Evolutionary conservation across 2,113 vertebrate species (phyloP).

Genomic region (Astur gentilis): DNA sequence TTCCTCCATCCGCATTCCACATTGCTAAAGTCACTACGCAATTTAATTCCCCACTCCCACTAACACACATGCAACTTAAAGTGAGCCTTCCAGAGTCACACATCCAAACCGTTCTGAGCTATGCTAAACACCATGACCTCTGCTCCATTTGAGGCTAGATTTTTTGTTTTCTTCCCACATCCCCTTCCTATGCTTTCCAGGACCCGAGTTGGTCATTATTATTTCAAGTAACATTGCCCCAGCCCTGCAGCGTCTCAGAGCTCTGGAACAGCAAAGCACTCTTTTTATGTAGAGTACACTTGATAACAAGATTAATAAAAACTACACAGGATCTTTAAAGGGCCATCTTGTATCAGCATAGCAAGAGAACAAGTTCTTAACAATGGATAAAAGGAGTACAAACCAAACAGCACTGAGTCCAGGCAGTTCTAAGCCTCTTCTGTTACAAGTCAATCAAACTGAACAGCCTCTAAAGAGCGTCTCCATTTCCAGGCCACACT

Average conservation of each 20-base stretch:
- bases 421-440: not conserved
- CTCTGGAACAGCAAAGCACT: not conserved
- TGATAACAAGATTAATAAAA: not conserved
- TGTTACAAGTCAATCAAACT: not conserved
- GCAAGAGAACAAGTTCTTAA: not conserved
- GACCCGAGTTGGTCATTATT: not conserved
- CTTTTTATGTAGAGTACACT: not conserved
- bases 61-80: not conserved
- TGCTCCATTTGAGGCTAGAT: not conserved
- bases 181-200: not conserved
- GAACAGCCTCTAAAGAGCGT: not conserved
- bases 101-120: rapidly evolving
- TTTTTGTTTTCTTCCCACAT: not conserved
- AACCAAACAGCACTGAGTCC: not conserved
- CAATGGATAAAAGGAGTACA: not conserved
- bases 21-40: not conserved
- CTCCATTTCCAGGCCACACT: not conserved
- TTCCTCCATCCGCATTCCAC: not conserved
- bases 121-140: not conserved
- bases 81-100: not conserved
- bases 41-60: not conserved
- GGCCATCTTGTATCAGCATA: not conserved
- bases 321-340: not conserved
- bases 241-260: not conserved
- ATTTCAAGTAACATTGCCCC: not conserved